A percentile compares a stretch with the other conserved stretches of the same genome.
Conservation (phyloP, 1,140 invertebrate species). For the Manduca sexta region DNA sequence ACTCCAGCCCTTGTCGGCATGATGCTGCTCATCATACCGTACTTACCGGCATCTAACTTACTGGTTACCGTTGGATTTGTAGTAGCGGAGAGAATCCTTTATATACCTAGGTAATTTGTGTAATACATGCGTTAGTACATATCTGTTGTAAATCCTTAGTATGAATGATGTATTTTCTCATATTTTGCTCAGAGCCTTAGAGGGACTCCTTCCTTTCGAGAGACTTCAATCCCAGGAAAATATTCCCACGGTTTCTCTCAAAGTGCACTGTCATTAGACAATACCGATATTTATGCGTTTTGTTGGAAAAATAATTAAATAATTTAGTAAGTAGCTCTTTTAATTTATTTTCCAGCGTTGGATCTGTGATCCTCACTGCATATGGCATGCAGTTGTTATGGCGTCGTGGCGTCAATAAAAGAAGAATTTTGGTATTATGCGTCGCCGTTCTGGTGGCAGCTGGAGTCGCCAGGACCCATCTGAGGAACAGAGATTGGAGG, state of each 20-base stretch:
- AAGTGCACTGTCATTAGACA: too few relatives aligned
- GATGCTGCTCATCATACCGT: slow-evolving; percentile 83
- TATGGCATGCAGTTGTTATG: slow-evolving; percentile 78
- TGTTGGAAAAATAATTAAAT: too few relatives aligned
- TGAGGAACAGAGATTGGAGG: slow-evolving; percentile 85
- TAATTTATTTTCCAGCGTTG: slow-evolving; percentile 73
- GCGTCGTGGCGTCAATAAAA: slow-evolving; percentile 59
- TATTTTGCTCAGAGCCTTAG: background rate
- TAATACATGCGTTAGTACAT: too few relatives aligned
- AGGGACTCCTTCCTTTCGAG: too few relatives aligned
- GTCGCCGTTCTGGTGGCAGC: slow-evolving; percentile 76
- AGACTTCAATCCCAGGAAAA: too few relatives aligned
- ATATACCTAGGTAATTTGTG: slow-evolving; percentile 92
- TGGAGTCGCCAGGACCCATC: slow-evolving; percentile 77
- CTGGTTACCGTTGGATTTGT: slow-evolving; percentile 93
- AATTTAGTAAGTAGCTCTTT: too few relatives aligned
- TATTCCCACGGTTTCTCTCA: too few relatives aligned
- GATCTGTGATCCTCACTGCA: slow-evolving; percentile 77
- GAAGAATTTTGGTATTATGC: slow-evolving; percentile 46
- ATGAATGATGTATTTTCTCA: background rate
- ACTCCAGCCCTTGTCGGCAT: slow-evolving; percentile 77
- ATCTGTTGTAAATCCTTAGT: too few relatives aligned
- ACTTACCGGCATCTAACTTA: slow-evolving; percentile 90
- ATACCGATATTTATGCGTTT: too few relatives aligned
- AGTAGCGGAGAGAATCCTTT: slow-evolving; percentile 91